These are phyloP conservation scores for Salvator merianae DNA, from an alignment of 2,113 vertebrate species.

Conservation along the genomic window DNA sequence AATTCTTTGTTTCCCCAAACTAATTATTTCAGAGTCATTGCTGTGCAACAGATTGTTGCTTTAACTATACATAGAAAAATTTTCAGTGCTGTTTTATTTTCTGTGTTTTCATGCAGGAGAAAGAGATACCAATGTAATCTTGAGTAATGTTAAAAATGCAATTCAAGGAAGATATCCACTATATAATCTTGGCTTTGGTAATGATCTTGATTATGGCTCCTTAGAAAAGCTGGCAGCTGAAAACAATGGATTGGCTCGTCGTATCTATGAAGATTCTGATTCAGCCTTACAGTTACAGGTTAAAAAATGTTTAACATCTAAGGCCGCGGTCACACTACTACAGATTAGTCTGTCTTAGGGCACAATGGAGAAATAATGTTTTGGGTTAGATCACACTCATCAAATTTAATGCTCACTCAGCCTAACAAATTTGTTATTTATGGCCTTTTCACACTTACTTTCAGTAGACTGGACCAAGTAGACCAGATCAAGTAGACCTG, in stretches of 20 bases:
- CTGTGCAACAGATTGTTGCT: too few species aligned
- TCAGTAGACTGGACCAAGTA: too few species aligned
- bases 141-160: constrained; percentile 72
- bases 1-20: too few species aligned
- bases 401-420: too few species aligned
- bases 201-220: constrained; percentile 81
- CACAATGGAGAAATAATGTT: too few species aligned
- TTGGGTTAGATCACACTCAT: too few species aligned
- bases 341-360: too few species aligned
- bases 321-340: too few species aligned
- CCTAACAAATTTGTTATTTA: background rate
- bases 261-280: constrained; percentile 91
- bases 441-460: too few species aligned
- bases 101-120: constrained; percentile 62
- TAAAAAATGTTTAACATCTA: background rate
- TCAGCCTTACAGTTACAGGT: constrained; percentile 91
- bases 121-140: constrained; percentile 65
- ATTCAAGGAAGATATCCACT: constrained; percentile 80
- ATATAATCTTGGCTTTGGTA: constrained; percentile 89
- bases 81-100: background rate
- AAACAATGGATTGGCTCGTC: constrained; percentile 88
- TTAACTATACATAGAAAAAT: background rate
- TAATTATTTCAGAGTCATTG: too few species aligned
- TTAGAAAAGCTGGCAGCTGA: constrained; percentile 87
- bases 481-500: too few species aligned